Percentiles rank a stretch among this genome's conserved stretches.
phyloP scores from a whole-genome alignment of 92 coral and sea anemone genomes.

The Virgularia gustaviana region DNA sequence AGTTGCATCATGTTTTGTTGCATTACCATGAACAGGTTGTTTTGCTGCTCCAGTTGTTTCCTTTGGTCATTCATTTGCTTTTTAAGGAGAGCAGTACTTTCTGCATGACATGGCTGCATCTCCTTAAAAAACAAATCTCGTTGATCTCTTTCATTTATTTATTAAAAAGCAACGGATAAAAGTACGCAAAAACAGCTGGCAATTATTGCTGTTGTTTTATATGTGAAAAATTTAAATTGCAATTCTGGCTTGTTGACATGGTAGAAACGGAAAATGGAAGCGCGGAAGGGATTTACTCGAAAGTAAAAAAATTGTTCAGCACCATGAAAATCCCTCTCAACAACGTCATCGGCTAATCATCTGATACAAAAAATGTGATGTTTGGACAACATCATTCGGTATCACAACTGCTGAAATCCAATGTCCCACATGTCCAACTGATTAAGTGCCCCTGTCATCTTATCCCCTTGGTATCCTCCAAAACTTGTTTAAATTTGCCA shows the following conservation, averaged over 20 bases:
- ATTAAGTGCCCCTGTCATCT: conserved; percentile 26
- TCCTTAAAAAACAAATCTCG: no score
- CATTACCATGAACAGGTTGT: no score
- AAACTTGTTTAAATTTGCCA: conserved; percentile 45
- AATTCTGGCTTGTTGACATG: conserved; percentile 30
- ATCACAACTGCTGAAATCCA: conserved; percentile 10
- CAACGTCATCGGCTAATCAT: conserved; percentile 12
- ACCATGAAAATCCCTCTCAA: conserved; percentile 1
- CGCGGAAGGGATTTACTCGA: conserved; percentile 39
- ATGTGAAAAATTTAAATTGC: conserved; percentile 21
- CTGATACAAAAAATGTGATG: conserved; percentile 18
- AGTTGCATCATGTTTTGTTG: no score
- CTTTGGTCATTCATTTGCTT: no score
- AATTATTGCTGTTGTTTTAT: not conserved
- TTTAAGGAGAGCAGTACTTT: no score
- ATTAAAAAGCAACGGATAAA: conserved; percentile 19
- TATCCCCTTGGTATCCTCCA: conserved; percentile 39
- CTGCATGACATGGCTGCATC: no score
- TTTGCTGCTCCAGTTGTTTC: no score
- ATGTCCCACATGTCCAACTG: not conserved
- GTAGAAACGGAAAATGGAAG: conserved; percentile 16
- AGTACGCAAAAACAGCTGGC: conserved; percentile 13
- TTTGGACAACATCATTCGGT: conserved; percentile 19
- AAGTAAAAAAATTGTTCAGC: conserved; percentile 8
- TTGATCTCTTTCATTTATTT: no score